Base-by-base conservation (phyloP, 2,888 invertebrate genomes). In the Phaedon cochleariae region DNA sequence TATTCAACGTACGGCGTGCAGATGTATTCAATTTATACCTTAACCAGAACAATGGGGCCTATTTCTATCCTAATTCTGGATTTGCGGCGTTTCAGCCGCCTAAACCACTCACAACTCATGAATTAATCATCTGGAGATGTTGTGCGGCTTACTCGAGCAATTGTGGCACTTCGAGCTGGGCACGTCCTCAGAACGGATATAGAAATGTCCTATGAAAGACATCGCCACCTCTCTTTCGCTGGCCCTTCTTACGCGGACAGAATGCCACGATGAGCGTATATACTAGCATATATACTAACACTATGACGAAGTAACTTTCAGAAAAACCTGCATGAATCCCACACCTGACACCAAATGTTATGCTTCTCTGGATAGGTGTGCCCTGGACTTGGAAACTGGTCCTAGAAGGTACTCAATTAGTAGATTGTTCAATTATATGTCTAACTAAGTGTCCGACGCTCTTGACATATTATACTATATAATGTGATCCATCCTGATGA, bases 91-190 rank as follows among this genome's bases (percentile, higher is more conserved):
- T 80, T 73, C 77, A 76, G 77, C 77, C 73, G 78, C 79, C 80
- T 79, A 80, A 81, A 80, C 80, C 81, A 80, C 80, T 80, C 80
- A 77, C 75, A 74, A 75, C 80, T 81, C 81, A 81, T 81, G 81
- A 81, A 81, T 81, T 81, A 81, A 81, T 81, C 81, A 81, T 81
- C 78, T 74, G 71, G 76, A 78, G 80, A 79, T 81, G 81, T 80
- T 81, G 80, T 79, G 66, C 18, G 80, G 80, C 78, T 80, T 79
- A 80, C 78, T 79, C 77, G 71, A 65, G 72, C 52, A 53, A 53
- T 57, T 62, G 66, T 66, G 62, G 65, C 65, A 59, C 54, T 58
- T 62, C 59, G 59, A 26, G 57, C 65, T 67, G 58, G 67, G 72
- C 75, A 76, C 75, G 74, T 75, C 75, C 75, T 74, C 69, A 48